A percentile compares a stretch with the other conserved stretches of the same genome.
Evolutionary conservation across 2,888 invertebrate genomes (phyloP).

Genomic region (Meta bourneti): DNA sequence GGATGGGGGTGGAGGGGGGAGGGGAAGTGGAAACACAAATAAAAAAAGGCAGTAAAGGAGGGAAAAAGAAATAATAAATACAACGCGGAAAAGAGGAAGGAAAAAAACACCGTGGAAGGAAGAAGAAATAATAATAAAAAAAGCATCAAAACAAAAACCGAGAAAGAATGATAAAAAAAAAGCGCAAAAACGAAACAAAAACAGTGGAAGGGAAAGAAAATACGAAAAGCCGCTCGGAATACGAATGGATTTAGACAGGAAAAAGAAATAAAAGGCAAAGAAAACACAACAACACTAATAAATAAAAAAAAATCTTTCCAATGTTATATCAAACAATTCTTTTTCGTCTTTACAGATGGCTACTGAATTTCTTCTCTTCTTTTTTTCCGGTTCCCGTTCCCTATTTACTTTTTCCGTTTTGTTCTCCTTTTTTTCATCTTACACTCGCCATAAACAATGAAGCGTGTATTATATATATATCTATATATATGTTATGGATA

Average conservation of each 20-base stretch:
- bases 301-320: constrained; percentile 46
- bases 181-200: constrained; percentile 63
- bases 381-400: constrained; percentile 6
- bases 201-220: constrained; percentile 60
- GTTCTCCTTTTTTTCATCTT: constrained; percentile 39
- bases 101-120: constrained; percentile 13
- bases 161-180: background rate
- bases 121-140: constrained; percentile 60
- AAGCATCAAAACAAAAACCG: constrained; percentile 27
- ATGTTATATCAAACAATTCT: constrained; percentile 76
- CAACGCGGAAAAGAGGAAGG: constrained; percentile 14
- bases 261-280: constrained; percentile 59
- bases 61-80: constrained; percentile 18
- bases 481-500: constrained; percentile 3
- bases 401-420: constrained; percentile 9
- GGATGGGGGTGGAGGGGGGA: constrained; percentile 10
- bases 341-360: constrained; percentile 75
- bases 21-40: constrained; percentile 5
- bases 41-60: constrained; percentile 24
- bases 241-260: constrained; percentile 75
- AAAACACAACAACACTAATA: constrained; percentile 25
- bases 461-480: constrained; percentile 62
- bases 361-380: constrained; percentile 65
- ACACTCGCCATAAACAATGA: constrained; percentile 67
- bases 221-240: constrained; percentile 73